Conservation (phyloP, 2,113 vertebrate species). For the Tursiops truncatus region DNA sequence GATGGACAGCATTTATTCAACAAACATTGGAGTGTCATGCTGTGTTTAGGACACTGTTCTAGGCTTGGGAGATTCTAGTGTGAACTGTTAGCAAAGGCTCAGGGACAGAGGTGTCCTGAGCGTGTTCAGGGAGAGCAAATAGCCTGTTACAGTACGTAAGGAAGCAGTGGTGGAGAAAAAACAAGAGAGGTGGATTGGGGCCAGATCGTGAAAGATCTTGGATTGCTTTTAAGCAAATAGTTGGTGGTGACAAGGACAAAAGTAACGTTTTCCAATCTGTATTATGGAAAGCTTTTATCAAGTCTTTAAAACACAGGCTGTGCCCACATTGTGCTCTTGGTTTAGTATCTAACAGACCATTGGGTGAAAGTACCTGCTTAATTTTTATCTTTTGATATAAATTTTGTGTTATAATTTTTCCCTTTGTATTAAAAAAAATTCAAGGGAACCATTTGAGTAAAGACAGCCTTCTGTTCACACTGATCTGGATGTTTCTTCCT, state of each 20-base stretch:
- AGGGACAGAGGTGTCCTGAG: not conserved
- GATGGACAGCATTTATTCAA: slow-evolving; percentile 61
- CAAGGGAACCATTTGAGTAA: slow-evolving; percentile 20
- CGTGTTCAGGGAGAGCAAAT: slow-evolving; percentile 8
- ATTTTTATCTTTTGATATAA: slow-evolving; percentile 25
- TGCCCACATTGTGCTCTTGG: not conserved
- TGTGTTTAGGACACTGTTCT: slow-evolving; percentile 54
- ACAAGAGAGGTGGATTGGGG: not conserved
- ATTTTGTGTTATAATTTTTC: slow-evolving; percentile 40
- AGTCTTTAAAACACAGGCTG: slow-evolving; percentile 33
- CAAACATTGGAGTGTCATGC: slow-evolving; percentile 50
- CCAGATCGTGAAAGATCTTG: slow-evolving; percentile 62
- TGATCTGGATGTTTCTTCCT: slow-evolving; percentile 47
- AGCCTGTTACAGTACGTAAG: slow-evolving; percentile 30
- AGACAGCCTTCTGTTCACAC: slow-evolving; percentile 51
- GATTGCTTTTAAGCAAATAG: slow-evolving; percentile 54
- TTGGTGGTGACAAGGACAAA: slow-evolving; percentile 53
- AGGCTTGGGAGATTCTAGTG: slow-evolving; percentile 48
- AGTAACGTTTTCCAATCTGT: slow-evolving; percentile 57
- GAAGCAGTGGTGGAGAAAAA: not conserved
- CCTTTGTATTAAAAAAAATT: slow-evolving; percentile 1
- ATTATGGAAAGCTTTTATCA: slow-evolving; percentile 22
- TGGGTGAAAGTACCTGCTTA: not conserved
- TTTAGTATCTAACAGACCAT: slow-evolving; percentile 32
- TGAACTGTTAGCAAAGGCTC: slow-evolving; percentile 55